Evolutionary conservation across 2,888 invertebrate species (phyloP).

Genomic region (Liodrosophila aerea): DNA sequence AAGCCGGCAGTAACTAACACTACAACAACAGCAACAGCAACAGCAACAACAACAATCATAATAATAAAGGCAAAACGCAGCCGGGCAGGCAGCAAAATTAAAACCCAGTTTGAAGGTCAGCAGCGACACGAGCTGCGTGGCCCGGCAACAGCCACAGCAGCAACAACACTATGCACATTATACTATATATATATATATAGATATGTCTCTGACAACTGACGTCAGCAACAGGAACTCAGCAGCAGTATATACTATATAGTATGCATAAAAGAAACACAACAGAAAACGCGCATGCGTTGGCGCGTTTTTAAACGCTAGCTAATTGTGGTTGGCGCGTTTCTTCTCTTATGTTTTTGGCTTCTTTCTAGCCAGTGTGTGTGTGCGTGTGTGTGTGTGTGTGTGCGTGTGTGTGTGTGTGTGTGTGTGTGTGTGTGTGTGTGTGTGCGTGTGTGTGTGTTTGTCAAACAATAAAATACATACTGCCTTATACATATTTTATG

Average conservation of each 20-base stretch:
- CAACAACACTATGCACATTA: slow-evolving; percentile 16
- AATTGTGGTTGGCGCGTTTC: neutral
- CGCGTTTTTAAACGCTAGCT: slow-evolving; percentile 46
- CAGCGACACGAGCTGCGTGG: slow-evolving; percentile 73
- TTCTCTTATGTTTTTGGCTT: neutral
- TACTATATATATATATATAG: slow-evolving; percentile 44
- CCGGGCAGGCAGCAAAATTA: slow-evolving; percentile 65
- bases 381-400: neutral
- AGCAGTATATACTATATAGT: neutral
- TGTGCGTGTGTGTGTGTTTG: too few species aligned
- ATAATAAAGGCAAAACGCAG: slow-evolving; percentile 49
- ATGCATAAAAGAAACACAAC: neutral
- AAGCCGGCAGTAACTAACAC: slow-evolving; percentile 31
- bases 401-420: neutral
- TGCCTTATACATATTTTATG: too few species aligned
- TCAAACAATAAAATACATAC: neutral
- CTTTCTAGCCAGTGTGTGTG: too few species aligned
- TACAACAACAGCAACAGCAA: slow-evolving; percentile 11
- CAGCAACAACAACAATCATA: slow-evolving; percentile 9
- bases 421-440: neutral
- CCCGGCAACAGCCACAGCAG: slow-evolving; percentile 57
- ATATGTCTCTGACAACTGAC: slow-evolving; percentile 53
- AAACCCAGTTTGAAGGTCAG: slow-evolving; percentile 78
- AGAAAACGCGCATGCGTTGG: slow-evolving; percentile 63
- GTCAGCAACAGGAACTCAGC: slow-evolving; percentile 74